A percentile compares a stretch with the other conserved stretches of the same genome.
Conservation (phyloP, 2,888 invertebrate genomes). For the Thera obeliscata region DNA sequence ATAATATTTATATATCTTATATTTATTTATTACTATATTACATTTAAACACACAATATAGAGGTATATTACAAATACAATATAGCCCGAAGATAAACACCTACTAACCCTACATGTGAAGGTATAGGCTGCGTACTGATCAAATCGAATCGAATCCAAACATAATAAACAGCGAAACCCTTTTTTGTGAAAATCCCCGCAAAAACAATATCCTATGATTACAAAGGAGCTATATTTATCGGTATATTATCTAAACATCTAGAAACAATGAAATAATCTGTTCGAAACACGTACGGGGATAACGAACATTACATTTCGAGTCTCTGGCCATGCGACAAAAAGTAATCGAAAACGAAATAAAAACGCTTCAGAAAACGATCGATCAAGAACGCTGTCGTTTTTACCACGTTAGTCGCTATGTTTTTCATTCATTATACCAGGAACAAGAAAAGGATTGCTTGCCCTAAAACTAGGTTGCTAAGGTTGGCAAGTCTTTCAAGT, state of each 20-base stretch:
- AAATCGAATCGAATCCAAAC: constrained; percentile 26
- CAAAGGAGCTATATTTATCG: constrained; percentile 37
- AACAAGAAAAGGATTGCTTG: too few species aligned
- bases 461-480: too few species aligned
- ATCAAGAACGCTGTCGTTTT: neutral
- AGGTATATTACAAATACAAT: neutral
- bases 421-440: neutral
- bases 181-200: constrained; percentile 42
- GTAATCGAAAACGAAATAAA: constrained; percentile 8
- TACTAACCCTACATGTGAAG: neutral
- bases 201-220: constrained; percentile 44
- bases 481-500: too few species aligned
- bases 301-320: constrained; percentile 66
- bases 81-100: neutral
- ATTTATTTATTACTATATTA: too few species aligned
- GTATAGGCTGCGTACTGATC: neutral
- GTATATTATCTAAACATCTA: constrained; percentile 49
- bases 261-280: constrained; percentile 60
- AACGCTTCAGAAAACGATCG: neutral
- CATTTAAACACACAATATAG: too few species aligned
- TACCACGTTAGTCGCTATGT: neutral
- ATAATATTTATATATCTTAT: too few species aligned
- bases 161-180: constrained; percentile 38
- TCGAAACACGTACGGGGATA: constrained; percentile 67
- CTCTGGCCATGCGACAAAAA: constrained; percentile 38